Percentiles rank a stretch among this genome's conserved stretches.
phyloP scores from a whole-genome alignment of 2,113 vertebrate species.

The Jaculus jaculus region DNA sequence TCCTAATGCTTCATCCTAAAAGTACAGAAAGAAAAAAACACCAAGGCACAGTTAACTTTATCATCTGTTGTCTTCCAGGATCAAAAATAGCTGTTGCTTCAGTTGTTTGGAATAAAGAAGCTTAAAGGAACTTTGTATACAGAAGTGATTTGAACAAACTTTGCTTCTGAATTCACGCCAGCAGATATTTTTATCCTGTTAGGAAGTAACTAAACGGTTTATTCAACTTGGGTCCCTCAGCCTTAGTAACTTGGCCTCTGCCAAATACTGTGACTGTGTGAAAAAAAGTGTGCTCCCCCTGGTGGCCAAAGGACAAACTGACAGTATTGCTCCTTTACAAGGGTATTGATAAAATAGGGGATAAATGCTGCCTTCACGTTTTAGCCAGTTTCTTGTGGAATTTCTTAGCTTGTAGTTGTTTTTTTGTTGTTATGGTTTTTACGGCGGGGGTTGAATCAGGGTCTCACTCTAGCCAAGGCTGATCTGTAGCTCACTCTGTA shows the following conservation, averaged over 20 bases:
- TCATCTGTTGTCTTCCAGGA: conserved; percentile 4
- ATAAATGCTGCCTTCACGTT: neutral
- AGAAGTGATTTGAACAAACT: conserved; percentile 52
- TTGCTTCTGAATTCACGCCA: conserved; percentile 45
- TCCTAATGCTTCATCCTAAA: conserved; percentile 31
- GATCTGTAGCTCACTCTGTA: too few relatives aligned
- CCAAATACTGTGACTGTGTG: conserved; percentile 18
- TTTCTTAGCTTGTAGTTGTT: neutral
- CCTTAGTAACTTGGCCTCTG: neutral
- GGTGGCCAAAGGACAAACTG: conserved; percentile 61
- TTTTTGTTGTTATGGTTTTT: too few relatives aligned
- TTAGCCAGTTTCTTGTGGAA: neutral
- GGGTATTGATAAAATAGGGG: neutral
- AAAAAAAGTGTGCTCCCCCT: conserved; percentile 68
- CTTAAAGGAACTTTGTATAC: conserved; percentile 62
- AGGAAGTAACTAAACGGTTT: conserved; percentile 63
- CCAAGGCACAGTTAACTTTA: conserved; percentile 27
- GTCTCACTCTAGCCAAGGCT: too few relatives aligned
- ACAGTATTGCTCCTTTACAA: neutral
- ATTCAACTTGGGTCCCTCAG: conserved; percentile 3
- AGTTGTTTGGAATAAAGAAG: conserved; percentile 61
- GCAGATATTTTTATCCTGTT: conserved; percentile 58
- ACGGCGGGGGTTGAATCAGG: too few relatives aligned
- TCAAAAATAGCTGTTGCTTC: conserved; percentile 57
- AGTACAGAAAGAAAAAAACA: conserved; percentile 47